These are phyloP conservation scores for Hyposoter didymator DNA, from an alignment of 2,888 invertebrate genomes.

Conservation along the genomic window DNA sequence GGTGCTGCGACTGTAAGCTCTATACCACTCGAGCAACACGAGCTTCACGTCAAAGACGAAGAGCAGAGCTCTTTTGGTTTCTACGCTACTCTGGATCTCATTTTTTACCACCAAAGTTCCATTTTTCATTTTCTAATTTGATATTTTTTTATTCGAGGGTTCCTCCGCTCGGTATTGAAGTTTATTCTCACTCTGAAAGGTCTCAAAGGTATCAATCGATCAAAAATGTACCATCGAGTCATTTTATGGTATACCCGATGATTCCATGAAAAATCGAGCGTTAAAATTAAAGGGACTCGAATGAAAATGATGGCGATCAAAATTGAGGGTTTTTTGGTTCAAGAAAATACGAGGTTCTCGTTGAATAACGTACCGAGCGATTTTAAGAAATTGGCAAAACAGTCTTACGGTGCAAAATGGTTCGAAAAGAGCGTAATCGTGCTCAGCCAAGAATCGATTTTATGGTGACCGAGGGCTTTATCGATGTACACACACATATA, in stretches of 20 bases:
- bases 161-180: background rate
- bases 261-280: too few relatives aligned
- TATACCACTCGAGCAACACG: slow-evolving; percentile 51
- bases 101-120: slow-evolving; percentile 33
- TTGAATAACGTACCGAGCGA: slow-evolving; percentile 47
- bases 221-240: background rate
- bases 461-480: slow-evolving; percentile 70
- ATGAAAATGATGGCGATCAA: background rate
- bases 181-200: background rate
- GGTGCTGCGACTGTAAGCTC: slow-evolving; percentile 71
- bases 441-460: slow-evolving; percentile 74
- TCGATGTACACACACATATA: slow-evolving; percentile 3
- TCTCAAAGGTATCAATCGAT: background rate
- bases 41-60: slow-evolving; percentile 40
- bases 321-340: slow-evolving; percentile 4
- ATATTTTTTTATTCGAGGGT: background rate
- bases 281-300: background rate
- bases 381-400: slow-evolving; percentile 57
- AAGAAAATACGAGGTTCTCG: slow-evolving; percentile 37
- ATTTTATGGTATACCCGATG: too few relatives aligned
- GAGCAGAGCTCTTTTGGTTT: background rate
- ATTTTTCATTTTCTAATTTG: slow-evolving; percentile 46
- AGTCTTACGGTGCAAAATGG: background rate
- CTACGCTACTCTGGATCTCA: slow-evolving; percentile 11
- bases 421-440: slow-evolving; percentile 45